These are phyloP conservation scores for Siphamia tubifer DNA, from an alignment of 2,113 vertebrate genomes.

Conservation along the genomic window DNA sequence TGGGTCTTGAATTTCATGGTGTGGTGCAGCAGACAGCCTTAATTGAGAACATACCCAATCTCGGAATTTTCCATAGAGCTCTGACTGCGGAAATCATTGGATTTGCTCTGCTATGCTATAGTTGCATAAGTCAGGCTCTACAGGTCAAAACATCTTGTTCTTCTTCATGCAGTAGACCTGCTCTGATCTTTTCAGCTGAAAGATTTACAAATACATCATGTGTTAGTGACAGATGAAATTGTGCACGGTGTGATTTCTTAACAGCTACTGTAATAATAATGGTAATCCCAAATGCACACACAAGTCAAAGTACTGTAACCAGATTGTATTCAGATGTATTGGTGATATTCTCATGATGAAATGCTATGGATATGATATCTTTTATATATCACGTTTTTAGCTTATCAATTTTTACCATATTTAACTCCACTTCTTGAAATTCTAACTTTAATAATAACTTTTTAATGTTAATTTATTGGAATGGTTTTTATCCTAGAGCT, in stretches of 20 bases:
- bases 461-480: too few relatives aligned
- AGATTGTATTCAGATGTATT: neutral
- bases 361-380: too few relatives aligned
- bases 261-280: too few relatives aligned
- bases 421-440: too few relatives aligned
- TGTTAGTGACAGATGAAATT: neutral
- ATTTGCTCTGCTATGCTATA: neutral
- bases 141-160: neutral
- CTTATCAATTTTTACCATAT: too few relatives aligned
- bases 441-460: too few relatives aligned
- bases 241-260: neutral
- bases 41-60: constrained; percentile 58
- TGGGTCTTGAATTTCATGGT: constrained; percentile 21
- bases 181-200: too few relatives aligned
- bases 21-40: constrained; percentile 8
- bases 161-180: neutral
- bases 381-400: too few relatives aligned
- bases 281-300: too few relatives aligned
- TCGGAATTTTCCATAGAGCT: constrained; percentile 46
- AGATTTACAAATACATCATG: neutral
- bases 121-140: constrained; percentile 13
- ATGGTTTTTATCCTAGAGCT: too few relatives aligned
- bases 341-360: neutral
- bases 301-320: neutral
- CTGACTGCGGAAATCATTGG: neutral